phyloP scores from a whole-genome alignment of 2,113 vertebrate species.

The Amblyopsis rosae region DNA sequence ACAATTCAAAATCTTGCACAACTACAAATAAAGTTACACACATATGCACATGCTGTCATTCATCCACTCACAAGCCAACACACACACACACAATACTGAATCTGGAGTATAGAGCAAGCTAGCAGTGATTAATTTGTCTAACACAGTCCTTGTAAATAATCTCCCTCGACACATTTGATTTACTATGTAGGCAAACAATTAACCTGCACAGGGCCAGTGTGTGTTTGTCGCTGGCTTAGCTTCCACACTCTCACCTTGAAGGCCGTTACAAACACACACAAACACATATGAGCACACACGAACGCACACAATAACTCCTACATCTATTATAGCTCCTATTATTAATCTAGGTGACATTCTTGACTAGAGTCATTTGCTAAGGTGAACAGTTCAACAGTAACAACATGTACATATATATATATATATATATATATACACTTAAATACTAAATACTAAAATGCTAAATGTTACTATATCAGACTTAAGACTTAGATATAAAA shows the following conservation, averaged over 20 bases:
- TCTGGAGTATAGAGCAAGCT: slow-evolving; percentile 41
- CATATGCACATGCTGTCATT: not conserved
- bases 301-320: slow-evolving; percentile 6
- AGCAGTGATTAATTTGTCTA: slow-evolving; percentile 63
- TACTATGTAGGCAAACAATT: slow-evolving; percentile 74
- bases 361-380: slow-evolving; percentile 57
- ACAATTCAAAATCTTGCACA: slow-evolving; percentile 17
- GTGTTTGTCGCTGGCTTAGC: slow-evolving; percentile 54
- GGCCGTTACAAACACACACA: slow-evolving; percentile 5
- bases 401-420: not conserved
- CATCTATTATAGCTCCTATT: slow-evolving; percentile 23
- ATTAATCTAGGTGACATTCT: slow-evolving; percentile 43
- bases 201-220: slow-evolving; percentile 47
- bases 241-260: slow-evolving; percentile 42
- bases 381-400: slow-evolving; percentile 49
- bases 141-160: slow-evolving; percentile 63
- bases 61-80: not conserved
- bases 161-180: slow-evolving; percentile 67
- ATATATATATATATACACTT: too few species aligned
- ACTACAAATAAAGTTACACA: slow-evolving; percentile 9
- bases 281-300: slow-evolving; percentile 9
- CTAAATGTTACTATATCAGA: too few species aligned
- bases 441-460: too few species aligned
- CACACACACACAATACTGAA: slow-evolving; percentile 10
- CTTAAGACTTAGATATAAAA: too few species aligned